A percentile compares a stretch with the other conserved stretches of the same genome.
These are phyloP conservation scores for Electrona antarctica DNA, from an alignment of 2,113 vertebrate genomes.

Conservation along the genomic window DNA sequence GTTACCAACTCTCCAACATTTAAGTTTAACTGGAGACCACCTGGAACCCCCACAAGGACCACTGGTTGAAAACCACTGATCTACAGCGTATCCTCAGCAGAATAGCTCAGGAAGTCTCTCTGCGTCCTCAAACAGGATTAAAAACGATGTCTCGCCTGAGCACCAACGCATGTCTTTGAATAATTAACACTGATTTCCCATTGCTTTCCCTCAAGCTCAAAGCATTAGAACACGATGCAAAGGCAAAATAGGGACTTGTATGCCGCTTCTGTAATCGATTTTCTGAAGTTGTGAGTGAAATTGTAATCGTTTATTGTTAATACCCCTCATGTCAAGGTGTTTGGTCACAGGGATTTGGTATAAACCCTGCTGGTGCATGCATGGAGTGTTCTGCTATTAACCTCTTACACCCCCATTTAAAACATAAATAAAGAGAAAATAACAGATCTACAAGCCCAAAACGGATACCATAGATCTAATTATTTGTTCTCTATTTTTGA, in stretches of 20 bases:
- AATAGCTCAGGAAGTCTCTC: not conserved
- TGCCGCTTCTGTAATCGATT: slow-evolving; percentile 34
- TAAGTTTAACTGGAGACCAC: too few species aligned
- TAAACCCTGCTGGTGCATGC: slow-evolving; percentile 23
- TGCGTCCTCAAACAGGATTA: slow-evolving; percentile 10
- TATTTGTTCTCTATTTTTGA: too few species aligned
- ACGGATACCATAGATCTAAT: too few species aligned
- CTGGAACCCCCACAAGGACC: slow-evolving; percentile 25
- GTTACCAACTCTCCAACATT: too few species aligned
- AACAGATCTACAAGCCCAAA: too few species aligned
- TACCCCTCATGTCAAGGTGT: slow-evolving; percentile 12
- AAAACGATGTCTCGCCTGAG: not conserved
- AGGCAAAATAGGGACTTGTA: slow-evolving; percentile 17
- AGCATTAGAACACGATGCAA: slow-evolving; percentile 17
- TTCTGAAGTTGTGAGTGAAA: slow-evolving; percentile 23
- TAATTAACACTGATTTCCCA: slow-evolving; percentile 34
- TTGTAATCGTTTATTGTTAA: too few species aligned
- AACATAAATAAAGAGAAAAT: not conserved
- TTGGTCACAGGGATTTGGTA: slow-evolving; percentile 39
- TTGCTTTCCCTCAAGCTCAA: slow-evolving; percentile 4
- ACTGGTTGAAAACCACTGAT: slow-evolving; percentile 5
- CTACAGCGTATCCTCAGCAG: not conserved
- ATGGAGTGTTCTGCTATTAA: not conserved
- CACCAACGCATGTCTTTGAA: slow-evolving; percentile 25
- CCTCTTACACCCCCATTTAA: slow-evolving; percentile 2